phyloP scores from a whole-genome alignment of 2,888 invertebrate genomes.

The Apodemia hepburni region DNA sequence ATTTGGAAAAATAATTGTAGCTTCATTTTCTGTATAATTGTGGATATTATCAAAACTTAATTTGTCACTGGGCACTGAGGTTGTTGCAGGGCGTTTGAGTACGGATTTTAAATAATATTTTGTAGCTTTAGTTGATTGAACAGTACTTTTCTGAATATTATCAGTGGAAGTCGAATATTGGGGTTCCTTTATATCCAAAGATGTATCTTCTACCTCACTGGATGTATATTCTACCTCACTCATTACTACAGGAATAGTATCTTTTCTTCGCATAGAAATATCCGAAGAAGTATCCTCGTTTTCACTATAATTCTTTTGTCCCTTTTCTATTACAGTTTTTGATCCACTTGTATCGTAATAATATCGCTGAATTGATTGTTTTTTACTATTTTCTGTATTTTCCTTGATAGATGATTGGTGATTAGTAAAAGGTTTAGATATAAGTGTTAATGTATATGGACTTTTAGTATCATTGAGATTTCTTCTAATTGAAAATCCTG shows the following conservation, averaged over 20 bases:
- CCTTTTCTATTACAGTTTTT: constrained; percentile 39
- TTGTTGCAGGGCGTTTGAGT: constrained; percentile 53
- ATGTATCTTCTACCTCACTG: constrained; percentile 41
- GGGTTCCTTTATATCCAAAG: neutral
- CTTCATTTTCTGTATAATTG: constrained; percentile 15
- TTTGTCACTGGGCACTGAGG: constrained; percentile 38
- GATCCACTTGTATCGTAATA: constrained; percentile 42
- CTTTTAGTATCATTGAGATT: constrained; percentile 62
- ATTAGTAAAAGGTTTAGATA: constrained; percentile 58
- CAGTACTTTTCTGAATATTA: constrained; percentile 29
- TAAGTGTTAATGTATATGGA: constrained; percentile 66
- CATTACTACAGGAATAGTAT: constrained; percentile 40
- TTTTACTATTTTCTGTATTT: constrained; percentile 34
- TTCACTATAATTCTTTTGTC: constrained; percentile 31
- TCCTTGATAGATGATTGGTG: constrained; percentile 37
- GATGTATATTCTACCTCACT: constrained; percentile 43
- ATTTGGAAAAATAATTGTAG: constrained; percentile 24
- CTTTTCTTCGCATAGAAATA: constrained; percentile 45
- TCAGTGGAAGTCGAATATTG: constrained; percentile 32
- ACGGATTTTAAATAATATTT: constrained; percentile 61
- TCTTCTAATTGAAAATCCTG: constrained; percentile 71
- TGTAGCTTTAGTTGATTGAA: constrained; percentile 39
- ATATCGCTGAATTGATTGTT: constrained; percentile 42
- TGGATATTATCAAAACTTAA: constrained; percentile 43
- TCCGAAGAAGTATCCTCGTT: constrained; percentile 26